Base-by-base conservation (phyloP, 2,888 invertebrate species). In the Lasius platythorax region DNA sequence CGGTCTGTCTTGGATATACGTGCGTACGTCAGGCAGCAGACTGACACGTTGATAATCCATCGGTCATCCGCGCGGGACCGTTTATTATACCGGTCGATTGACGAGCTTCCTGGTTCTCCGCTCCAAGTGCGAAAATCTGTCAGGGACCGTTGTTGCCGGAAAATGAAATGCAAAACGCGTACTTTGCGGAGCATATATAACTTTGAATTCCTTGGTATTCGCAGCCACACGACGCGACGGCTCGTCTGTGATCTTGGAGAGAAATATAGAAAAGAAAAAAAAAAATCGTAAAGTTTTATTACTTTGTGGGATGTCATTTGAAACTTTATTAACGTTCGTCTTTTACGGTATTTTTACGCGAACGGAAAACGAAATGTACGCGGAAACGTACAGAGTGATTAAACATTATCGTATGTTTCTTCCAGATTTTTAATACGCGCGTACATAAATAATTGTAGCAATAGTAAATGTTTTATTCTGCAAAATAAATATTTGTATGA, bases 1-100 rank as follows among this genome's bases (percentile, higher is more conserved):
- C 88, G 88, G 85, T 87, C 85, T 82, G 86, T 85, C 87, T 91
- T 79, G 88, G 88, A 82, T 85, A 82, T 85, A 87, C 6, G 50
- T 2, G 50, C 9, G 11, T 18, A 50, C 86, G 83, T 89, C 90
- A 86, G 50, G 61, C 37, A 43, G 63, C 37, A 83, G 82, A 87
- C 86, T 81, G 87, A 87, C 90, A 81, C 40, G 46, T 79, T 68
- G 79, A 73, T 83, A 87, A 87, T 87, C 83, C 68, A 75, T 70
- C 67, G 56, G 46, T 15, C 28, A 33, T 23, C 23, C 40, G 72
- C 40, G 74, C 23, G 3, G 15, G n/a, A 53, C 53, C 53, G 53
- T 72, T 83, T 50, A 53, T 53, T 53, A 78, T 40, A 68, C 56
- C 56, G 68, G 28, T 43, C 66, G 56, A 82, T 75, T 75, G 82